Evolutionary conservation across 2,888 invertebrate genomes (phyloP), one percentile per base, ranked within the genome.

Genomic region (Acanthopleura granulata): DNA sequence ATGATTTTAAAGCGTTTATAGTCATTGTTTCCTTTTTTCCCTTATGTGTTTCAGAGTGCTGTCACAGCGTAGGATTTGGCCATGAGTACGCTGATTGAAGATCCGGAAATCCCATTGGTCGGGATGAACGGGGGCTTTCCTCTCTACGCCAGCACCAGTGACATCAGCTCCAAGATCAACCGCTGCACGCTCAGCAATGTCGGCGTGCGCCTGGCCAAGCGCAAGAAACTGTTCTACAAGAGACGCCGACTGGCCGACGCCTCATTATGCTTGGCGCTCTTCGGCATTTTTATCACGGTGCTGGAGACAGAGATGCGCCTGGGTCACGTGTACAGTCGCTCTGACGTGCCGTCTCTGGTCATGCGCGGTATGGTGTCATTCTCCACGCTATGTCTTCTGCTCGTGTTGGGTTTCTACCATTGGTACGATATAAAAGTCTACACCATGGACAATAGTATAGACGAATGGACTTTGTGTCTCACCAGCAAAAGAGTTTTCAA

Each of bases 381-480:
- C 1, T 84, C 87, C 25, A 89, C 89, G 0, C 83, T 86, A 1
- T 83, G 85, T 11, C 83, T 90, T 25, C 80, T 90, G 18, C 85
- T 86, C 40, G 86, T 87, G 72, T 81, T 89, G n/a, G 79, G 82
- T 61, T 85, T 88, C 78, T 90, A 89, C 78, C 89, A 90, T 77
- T 82, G 81, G 51, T 73, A 87, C 14, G 89, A 90, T 78, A 82
- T 89, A 14, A 83, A 86, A 77, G 76, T 90, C 15, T 89, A 85
- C 77, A 87, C 88, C 77, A 86, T 89, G 18, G 88, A 90, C 80
- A 90, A 89, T 75, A 85, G 87, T 16, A 85, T 89, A 73, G 89
- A 89, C 70, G 89, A 89, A 78, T 87, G 89, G 86, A 77, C 86
- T n/a, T 84, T 90, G 49, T 89, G 89, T 1, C 80, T 90, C 81